phyloP scores from a whole-genome alignment of 2,113 vertebrate genomes.

The Sorex araneus region DNA sequence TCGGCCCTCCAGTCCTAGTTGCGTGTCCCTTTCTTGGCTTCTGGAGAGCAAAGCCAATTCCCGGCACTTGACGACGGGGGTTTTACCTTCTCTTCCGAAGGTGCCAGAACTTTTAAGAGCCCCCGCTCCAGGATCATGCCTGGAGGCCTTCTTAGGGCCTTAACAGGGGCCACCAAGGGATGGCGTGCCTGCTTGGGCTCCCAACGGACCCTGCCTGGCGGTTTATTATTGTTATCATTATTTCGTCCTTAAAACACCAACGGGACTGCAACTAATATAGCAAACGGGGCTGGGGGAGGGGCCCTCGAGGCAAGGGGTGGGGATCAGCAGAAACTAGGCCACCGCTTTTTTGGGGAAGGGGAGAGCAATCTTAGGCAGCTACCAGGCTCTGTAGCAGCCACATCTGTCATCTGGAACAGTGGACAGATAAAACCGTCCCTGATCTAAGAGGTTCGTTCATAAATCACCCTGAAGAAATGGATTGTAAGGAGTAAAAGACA shows the following conservation, averaged over 20 bases:
- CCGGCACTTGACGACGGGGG: neutral
- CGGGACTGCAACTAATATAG: conserved; percentile 41
- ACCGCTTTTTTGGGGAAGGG: neutral
- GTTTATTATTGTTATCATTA: neutral
- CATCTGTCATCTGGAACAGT: conserved; percentile 47
- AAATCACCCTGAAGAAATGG: conserved; percentile 71
- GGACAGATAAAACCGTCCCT: conserved; percentile 65
- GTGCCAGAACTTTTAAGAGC: neutral
- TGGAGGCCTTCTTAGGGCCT: neutral
- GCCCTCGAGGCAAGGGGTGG: conserved; percentile 16
- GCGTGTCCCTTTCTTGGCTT: neutral
- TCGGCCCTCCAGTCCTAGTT: neutral
- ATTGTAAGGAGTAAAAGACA: conserved; percentile 72
- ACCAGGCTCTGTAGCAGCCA: neutral
- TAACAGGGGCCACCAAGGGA: conserved; percentile 12
- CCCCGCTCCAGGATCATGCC: neutral
- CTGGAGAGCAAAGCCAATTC: neutral
- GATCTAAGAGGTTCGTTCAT: conserved; percentile 74
- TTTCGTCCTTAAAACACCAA: conserved; percentile 73
- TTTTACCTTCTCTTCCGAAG: neutral
- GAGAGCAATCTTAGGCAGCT: neutral
- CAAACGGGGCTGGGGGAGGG: conserved; percentile 27
- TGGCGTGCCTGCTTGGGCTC: conserved; percentile 13
- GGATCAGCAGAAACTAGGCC: conserved; percentile 27
- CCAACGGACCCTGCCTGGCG: conserved; percentile 50